A percentile compares a stretch with the other conserved stretches of the same genome.
phyloP scores from a whole-genome alignment of 2,888 invertebrate genomes.

The Cantharis flavilabris region DNA sequence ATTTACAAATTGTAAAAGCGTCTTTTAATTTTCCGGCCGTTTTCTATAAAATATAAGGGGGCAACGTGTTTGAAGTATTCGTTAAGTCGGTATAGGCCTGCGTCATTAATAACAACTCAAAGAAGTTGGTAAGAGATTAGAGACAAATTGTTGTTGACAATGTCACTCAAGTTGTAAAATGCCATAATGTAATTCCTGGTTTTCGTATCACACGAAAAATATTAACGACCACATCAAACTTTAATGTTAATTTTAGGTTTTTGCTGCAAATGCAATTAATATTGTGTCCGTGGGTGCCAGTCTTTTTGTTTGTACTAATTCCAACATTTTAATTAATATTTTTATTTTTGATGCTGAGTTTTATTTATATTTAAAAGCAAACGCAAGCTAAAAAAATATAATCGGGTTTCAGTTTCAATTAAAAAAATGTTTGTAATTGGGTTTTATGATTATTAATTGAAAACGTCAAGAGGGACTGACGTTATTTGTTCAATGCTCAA shows the following conservation, averaged over 20 bases:
- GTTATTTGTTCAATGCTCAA: not conserved
- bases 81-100: constrained; percentile 1
- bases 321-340: not conserved
- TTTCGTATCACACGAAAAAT: not conserved
- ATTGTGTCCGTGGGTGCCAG: not conserved
- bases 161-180: constrained; percentile 13
- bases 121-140: constrained; percentile 15
- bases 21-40: not conserved
- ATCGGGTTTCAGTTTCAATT: not conserved
- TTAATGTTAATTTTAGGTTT: not conserved
- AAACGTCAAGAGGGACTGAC: not conserved
- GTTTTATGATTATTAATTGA: not conserved
- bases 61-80: constrained; percentile 10
- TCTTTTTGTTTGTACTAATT: not conserved
- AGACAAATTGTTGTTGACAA: constrained; percentile 21
- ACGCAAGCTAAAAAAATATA: not conserved
- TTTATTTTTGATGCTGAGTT: not conserved
- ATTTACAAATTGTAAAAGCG: not conserved
- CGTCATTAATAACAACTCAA: constrained; percentile 18
- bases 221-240: not conserved
- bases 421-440: not conserved
- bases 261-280: not conserved
- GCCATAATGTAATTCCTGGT: not conserved
- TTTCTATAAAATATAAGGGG: constrained; percentile 10
- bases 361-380: not conserved